These are phyloP conservation scores for Rhizoglyphus robini DNA, from an alignment of 1,140 invertebrate species.

Conservation along the genomic window DNA sequence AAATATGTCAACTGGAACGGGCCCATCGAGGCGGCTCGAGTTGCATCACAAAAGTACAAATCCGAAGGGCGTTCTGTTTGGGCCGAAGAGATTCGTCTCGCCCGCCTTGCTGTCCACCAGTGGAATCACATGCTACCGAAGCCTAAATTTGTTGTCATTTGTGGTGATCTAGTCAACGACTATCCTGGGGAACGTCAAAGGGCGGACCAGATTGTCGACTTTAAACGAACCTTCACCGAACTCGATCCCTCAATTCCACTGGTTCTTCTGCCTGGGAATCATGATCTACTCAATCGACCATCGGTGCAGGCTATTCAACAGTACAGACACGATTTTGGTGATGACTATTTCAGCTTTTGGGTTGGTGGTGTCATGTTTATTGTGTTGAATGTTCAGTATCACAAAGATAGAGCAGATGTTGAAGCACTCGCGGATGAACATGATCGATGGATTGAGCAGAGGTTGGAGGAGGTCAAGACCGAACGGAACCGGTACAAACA, in stretches of 20 bases:
- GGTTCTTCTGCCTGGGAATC: conserved; percentile 45
- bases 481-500: conserved; percentile 28
- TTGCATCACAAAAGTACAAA: no score
- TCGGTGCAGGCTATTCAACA: conserved; percentile 33
- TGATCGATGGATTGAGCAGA: conserved; percentile 35
- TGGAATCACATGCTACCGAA: conserved; percentile 34
- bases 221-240: conserved; percentile 35
- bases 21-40: no score
- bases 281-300: conserved; percentile 43
- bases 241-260: conserved; percentile 38
- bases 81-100: conserved; percentile 39
- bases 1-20: no score
- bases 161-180: conserved; percentile 43
- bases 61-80: no score
- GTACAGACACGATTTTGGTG: conserved; percentile 39
- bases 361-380: conserved; percentile 41
- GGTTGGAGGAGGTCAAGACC: conserved; percentile 29
- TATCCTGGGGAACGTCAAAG: conserved; percentile 34
- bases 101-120: conserved; percentile 32
- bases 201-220: conserved; percentile 29
- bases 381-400: conserved; percentile 42
- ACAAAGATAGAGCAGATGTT: conserved; percentile 29
- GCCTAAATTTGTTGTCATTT: conserved; percentile 43
- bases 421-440: conserved; percentile 34
- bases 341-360: conserved; percentile 44